A percentile compares a stretch with the other conserved stretches of the same genome.
phyloP scores from a whole-genome alignment of 2,797 vertebrate genomes.

The Cynodonichthys magdalenae region DNA sequence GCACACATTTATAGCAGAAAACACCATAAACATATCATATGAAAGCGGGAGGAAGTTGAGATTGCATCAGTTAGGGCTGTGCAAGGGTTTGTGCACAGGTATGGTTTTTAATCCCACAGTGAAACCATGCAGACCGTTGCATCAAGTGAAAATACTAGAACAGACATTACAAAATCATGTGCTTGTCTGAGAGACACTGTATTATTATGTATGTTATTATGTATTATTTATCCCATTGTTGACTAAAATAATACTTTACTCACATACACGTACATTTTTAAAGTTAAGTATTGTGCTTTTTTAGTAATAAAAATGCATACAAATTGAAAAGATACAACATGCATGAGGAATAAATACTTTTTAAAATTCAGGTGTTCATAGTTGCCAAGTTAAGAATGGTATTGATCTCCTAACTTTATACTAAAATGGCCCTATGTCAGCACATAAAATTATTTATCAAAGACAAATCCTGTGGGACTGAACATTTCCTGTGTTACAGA shows the following conservation, averaged over 20 bases:
- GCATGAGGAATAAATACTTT: too few relatives aligned
- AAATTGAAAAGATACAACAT: not conserved
- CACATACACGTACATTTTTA: too few relatives aligned
- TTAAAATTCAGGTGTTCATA: not conserved
- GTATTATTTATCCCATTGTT: not conserved
- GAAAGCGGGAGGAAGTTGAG: not conserved
- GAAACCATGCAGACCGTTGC: constrained; percentile 1
- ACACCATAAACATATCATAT: constrained; percentile 16
- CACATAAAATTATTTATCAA: not conserved
- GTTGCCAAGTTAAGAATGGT: not conserved
- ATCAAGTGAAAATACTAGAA: not conserved
- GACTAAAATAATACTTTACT: not conserved
- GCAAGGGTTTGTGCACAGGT: not conserved
- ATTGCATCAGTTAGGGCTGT: constrained; percentile 13
- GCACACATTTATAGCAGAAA: constrained; percentile 13
- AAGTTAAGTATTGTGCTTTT: too few relatives aligned
- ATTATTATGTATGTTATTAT: too few relatives aligned
- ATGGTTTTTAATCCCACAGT: not conserved
- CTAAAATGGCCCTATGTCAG: not conserved
- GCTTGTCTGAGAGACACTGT: not conserved
- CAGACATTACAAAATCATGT: not conserved
- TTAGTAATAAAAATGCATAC: too few relatives aligned
- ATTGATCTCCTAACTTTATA: not conserved
- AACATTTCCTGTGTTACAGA: not conserved
- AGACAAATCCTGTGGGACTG: not conserved